A percentile compares a stretch with the other conserved stretches of the same genome.
phyloP scores from a whole-genome alignment of 2,888 invertebrate genomes.

The Euzophera pinguis region DNA sequence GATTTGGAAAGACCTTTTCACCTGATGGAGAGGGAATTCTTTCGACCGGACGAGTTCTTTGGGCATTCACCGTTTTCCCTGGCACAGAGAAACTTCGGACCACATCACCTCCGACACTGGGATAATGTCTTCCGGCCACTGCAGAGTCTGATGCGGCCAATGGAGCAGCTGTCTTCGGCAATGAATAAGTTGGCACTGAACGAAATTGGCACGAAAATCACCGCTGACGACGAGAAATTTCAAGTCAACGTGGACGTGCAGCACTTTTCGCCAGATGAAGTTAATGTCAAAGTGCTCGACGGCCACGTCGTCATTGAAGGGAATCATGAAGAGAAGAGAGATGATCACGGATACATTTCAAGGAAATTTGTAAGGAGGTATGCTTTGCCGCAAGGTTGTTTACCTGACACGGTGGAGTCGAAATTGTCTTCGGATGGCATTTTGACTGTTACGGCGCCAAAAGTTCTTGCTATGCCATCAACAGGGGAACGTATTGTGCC shows the following conservation, averaged over 20 bases:
- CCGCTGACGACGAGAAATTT: constrained; percentile 77
- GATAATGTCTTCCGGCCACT: constrained; percentile 33
- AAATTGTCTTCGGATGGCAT: constrained; percentile 88
- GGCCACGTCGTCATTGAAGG: constrained; percentile 85
- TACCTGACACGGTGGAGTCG: constrained; percentile 85
- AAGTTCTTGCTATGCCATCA: constrained; percentile 55
- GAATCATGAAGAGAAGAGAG: constrained; percentile 87
- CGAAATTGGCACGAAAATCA: constrained; percentile 66
- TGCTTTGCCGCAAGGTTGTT: constrained; percentile 85
- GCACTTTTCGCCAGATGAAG: constrained; percentile 87
- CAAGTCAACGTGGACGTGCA: constrained; percentile 87
- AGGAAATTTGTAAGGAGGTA: constrained; percentile 87
- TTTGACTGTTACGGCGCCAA: constrained; percentile 85
- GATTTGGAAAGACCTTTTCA: constrained; percentile 55
- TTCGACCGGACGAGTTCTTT: constrained; percentile 35
- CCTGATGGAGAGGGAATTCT: constrained; percentile 55
- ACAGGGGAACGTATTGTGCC: constrained; percentile 79
- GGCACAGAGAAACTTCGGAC: constrained; percentile 27
- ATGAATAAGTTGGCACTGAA: constrained; percentile 59
- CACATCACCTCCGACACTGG: constrained; percentile 35
- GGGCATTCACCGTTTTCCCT: constrained; percentile 33
- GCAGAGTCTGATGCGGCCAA: constrained; percentile 40
- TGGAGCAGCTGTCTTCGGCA: constrained; percentile 50
- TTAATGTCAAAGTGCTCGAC: constrained; percentile 86
- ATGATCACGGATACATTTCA: constrained; percentile 86